Evolutionary conservation across 2,888 invertebrate genomes (phyloP).

Genomic region (Anorthoa munda): DNA sequence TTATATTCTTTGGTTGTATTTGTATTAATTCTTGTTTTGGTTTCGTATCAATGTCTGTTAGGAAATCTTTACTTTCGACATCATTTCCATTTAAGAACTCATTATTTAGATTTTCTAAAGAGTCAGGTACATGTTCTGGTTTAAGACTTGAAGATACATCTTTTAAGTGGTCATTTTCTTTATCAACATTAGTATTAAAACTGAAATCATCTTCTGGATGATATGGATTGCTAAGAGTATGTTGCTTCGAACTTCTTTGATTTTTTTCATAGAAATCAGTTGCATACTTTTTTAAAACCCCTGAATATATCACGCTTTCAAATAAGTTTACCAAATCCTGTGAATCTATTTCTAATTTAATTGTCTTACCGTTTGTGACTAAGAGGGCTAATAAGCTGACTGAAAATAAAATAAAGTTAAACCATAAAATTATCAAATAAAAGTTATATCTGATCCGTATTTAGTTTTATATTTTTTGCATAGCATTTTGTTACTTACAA

Average conservation of each 20-base stretch:
- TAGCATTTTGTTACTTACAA: conserved; percentile 42
- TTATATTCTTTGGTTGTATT: neutral
- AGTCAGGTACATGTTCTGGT: neutral
- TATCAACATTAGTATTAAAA: conserved; percentile 27
- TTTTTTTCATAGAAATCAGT: conserved; percentile 45
- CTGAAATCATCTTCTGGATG: conserved; percentile 78
- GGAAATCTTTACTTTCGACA: conserved; percentile 56
- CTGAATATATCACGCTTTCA: conserved; percentile 54
- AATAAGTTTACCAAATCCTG: conserved; percentile 70
- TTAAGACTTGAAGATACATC: too few relatives aligned
- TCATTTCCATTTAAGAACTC: conserved; percentile 63
- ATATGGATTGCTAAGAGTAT: conserved; percentile 73
- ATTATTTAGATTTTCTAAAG: conserved; percentile 71
- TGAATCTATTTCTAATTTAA: conserved; percentile 73
- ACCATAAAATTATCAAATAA: neutral
- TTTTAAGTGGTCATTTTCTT: neutral
- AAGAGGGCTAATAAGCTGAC: conserved; percentile 37
- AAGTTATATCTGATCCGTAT: neutral
- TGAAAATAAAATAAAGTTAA: conserved; percentile 27
- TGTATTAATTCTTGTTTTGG: neutral
- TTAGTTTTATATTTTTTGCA: neutral
- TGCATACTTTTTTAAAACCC: conserved; percentile 62
- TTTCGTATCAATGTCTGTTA: conserved; percentile 45
- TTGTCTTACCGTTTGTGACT: conserved; percentile 59
- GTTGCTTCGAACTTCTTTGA: conserved; percentile 46